Percentiles rank a stretch among this genome's conserved stretches.
phyloP scores from a whole-genome alignment of 2,113 vertebrate genomes.

The Apus apus region DNA sequence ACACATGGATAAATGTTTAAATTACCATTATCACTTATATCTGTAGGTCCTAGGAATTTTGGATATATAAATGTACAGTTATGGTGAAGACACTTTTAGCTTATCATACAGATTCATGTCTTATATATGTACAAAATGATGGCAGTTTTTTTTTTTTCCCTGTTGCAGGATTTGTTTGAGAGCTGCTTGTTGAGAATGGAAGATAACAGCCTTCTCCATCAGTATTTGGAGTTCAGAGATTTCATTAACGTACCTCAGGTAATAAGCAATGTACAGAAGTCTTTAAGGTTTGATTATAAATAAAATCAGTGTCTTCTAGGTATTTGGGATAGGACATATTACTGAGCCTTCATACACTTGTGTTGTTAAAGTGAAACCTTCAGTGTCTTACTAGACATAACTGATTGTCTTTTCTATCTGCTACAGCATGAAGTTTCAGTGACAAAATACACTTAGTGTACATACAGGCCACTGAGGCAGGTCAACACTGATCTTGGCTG shows the following conservation, averaged over 20 bases:
- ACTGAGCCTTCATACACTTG: not conserved
- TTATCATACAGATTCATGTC: not conserved
- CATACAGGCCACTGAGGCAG: not conserved
- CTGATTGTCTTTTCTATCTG: not conserved
- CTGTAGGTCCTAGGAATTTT: not conserved
- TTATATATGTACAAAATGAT: not conserved
- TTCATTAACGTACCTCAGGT: conserved; percentile 86
- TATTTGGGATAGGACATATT: not conserved
- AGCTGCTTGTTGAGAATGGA: conserved; percentile 83
- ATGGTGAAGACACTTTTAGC: not conserved
- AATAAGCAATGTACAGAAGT: not conserved
- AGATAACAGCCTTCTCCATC: conserved; percentile 81
- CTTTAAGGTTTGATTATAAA: not conserved
- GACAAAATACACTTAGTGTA: not conserved
- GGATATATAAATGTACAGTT: not conserved
- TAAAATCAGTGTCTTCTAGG: not conserved
- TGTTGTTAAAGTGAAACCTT: not conserved
- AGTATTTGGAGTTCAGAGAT: conserved; percentile 84
- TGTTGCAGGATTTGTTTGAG: conserved; percentile 83
- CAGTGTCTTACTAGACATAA: not conserved
- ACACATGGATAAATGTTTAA: not conserved
- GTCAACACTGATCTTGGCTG: not conserved
- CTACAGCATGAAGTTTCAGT: not conserved
- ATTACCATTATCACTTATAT: not conserved
- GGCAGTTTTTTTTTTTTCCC: not conserved